These are phyloP conservation scores for Pitangus sulphuratus DNA, from an alignment of 2,797 vertebrate genomes.

Conservation along the genomic window DNA sequence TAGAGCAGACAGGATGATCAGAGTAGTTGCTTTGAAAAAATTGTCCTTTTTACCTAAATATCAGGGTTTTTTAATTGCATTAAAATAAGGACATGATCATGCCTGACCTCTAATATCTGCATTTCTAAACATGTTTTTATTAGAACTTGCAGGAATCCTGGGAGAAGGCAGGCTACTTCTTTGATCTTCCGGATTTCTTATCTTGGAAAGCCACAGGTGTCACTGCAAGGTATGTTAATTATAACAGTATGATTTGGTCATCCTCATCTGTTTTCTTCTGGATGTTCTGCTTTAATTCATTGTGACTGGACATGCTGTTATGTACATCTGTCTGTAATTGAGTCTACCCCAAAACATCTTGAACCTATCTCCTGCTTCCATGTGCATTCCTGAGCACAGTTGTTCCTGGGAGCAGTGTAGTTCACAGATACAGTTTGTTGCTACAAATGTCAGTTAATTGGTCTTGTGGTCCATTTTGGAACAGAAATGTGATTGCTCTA, in stretches of 20 bases:
- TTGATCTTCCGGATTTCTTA: slow-evolving; percentile 95
- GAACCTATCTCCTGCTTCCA: slow-evolving; percentile 74
- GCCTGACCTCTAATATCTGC: neutral
- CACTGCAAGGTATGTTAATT: slow-evolving; percentile 85
- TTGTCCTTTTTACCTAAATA: neutral
- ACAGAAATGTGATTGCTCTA: neutral
- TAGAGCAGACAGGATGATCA: neutral
- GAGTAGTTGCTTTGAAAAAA: neutral
- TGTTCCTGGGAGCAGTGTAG: slow-evolving; percentile 52
- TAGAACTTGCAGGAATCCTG: slow-evolving; percentile 83
- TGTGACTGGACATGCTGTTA: slow-evolving; percentile 65
- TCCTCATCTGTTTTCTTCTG: slow-evolving; percentile 44
- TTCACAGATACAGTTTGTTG: slow-evolving; percentile 20
- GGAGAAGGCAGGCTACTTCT: slow-evolving; percentile 88
- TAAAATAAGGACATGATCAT: neutral
- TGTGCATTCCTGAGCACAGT: slow-evolving; percentile 49
- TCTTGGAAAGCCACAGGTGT: slow-evolving; percentile 96
- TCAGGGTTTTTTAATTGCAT: neutral
- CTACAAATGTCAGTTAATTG: slow-evolving; percentile 2
- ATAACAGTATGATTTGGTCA: slow-evolving; percentile 29
- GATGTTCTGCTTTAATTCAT: slow-evolving; percentile 61
- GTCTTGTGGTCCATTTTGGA: neutral
- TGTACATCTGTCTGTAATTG: slow-evolving; percentile 77
- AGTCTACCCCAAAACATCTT: slow-evolving; percentile 75
- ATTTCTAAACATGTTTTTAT: slow-evolving; percentile 30